Evolutionary conservation across 1,140 invertebrate genomes (phyloP).

Genomic region (Drosophila baimaii): DNA sequence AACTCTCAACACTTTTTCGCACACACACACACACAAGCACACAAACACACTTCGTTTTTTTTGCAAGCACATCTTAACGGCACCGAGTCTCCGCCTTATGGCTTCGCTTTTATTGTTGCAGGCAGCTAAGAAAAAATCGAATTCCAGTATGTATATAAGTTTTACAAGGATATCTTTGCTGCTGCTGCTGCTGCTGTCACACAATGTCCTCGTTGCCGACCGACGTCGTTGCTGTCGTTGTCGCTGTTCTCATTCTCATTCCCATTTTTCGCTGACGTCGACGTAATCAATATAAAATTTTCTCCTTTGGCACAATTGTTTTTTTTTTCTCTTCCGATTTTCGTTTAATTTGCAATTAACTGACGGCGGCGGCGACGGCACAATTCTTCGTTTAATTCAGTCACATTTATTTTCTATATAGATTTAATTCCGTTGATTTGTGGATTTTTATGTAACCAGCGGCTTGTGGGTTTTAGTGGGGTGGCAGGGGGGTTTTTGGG

Average conservation of each 20-base stretch:
- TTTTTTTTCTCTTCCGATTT: neutral
- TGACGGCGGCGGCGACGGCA: conserved; percentile 10
- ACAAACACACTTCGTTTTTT: conserved; percentile 4
- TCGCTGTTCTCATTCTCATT: conserved; percentile 30
- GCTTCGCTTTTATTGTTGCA: conserved; percentile 24
- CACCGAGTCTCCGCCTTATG: conserved; percentile 12
- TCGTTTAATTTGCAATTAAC: conserved; percentile 14
- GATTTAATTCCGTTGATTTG: conserved; percentile 38
- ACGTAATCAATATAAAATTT: conserved; percentile 43
- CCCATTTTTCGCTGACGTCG: conserved; percentile 23
- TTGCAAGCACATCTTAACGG: neutral
- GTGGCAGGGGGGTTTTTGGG: neutral
- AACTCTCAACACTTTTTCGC: conserved; percentile 10
- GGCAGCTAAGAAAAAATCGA: conserved; percentile 66
- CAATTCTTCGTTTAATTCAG: conserved; percentile 7
- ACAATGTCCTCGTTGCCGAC: conserved; percentile 51
- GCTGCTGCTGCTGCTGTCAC: conserved; percentile 42
- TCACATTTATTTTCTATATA: conserved; percentile 1
- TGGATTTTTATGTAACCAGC: conserved; percentile 74
- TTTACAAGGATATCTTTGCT: conserved; percentile 71
- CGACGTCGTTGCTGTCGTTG: conserved; percentile 20
- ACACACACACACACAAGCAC: conserved; percentile 13
- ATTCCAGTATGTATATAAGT: conserved; percentile 75
- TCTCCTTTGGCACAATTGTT: conserved; percentile 14
- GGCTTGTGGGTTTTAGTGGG: conserved; percentile 5